Conservation (phyloP, 2,797 vertebrate species). For the Prunella strophiata region DNA sequence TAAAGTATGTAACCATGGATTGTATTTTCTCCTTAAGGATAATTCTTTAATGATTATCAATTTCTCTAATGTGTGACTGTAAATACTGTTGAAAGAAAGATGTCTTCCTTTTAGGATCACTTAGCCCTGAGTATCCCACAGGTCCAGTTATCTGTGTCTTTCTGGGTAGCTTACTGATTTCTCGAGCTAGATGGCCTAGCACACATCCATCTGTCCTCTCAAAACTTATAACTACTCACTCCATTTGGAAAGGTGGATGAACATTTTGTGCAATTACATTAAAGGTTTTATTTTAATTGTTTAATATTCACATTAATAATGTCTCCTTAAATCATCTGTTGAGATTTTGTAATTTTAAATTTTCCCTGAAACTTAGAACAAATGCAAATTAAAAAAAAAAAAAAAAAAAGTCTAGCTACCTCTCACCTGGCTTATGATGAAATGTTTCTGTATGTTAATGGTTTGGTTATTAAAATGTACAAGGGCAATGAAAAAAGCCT, state of each 20-base stretch:
- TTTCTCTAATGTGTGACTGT: not conserved
- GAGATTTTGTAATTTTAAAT: slow-evolving; percentile 58
- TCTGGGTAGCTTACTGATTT: not conserved
- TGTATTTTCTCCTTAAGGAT: not conserved
- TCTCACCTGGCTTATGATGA: slow-evolving; percentile 54
- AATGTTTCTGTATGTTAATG: slow-evolving; percentile 56
- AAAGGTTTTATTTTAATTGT: slow-evolving; percentile 63
- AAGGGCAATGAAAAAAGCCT: slow-evolving; percentile 27
- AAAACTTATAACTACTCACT: not conserved
- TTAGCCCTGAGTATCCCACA: not conserved
- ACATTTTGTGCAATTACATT: slow-evolving; percentile 56
- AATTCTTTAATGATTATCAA: not conserved
- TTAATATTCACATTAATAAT: slow-evolving; percentile 68
- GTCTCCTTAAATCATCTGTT: slow-evolving; percentile 54
- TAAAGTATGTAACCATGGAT: not conserved
- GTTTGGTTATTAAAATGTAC: slow-evolving; percentile 69
- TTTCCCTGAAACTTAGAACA: slow-evolving; percentile 63
- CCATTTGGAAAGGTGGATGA: slow-evolving; percentile 25
- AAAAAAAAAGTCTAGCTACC: not conserved
- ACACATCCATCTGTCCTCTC: not conserved
- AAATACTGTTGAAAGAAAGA: not conserved
- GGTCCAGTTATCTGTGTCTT: not conserved
- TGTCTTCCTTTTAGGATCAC: not conserved
- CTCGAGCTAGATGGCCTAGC: not conserved
- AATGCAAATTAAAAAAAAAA: slow-evolving; percentile 46